Evolutionary conservation across 2,888 invertebrate species (phyloP).

Genomic region (Allolobophora icterica): DNA sequence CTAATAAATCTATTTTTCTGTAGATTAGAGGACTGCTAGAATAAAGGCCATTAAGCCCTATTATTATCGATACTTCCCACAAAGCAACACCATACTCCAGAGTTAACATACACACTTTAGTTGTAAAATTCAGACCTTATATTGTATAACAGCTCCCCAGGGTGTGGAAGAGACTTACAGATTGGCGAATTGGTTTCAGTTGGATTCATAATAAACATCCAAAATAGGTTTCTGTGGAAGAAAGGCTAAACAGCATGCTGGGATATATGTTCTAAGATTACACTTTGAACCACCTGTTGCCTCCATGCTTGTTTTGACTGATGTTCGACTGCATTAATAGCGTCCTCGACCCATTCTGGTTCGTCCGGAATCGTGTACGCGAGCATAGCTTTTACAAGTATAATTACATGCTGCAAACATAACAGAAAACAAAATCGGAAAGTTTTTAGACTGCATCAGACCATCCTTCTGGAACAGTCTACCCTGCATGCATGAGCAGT

Average conservation of each 20-base stretch:
- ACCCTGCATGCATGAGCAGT: too few relatives aligned
- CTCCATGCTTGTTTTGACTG: slow-evolving; percentile 46
- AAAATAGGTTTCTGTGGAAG: background rate
- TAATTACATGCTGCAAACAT: slow-evolving; percentile 70
- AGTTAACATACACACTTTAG: too few relatives aligned
- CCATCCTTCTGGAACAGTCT: background rate
- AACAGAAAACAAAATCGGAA: background rate
- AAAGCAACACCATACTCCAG: too few relatives aligned
- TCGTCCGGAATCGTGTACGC: slow-evolving; percentile 76
- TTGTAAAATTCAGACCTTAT: too few relatives aligned
- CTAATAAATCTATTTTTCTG: too few relatives aligned
- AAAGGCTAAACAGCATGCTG: background rate
- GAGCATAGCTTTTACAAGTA: slow-evolving; percentile 73
- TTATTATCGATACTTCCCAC: too few relatives aligned
- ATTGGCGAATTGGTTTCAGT: background rate
- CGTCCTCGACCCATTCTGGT: slow-evolving; percentile 64
- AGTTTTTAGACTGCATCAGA: background rate
- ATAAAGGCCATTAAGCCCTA: too few relatives aligned
- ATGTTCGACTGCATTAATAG: slow-evolving; percentile 44
- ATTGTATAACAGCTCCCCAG: background rate
- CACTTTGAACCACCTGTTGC: slow-evolving; percentile 44
- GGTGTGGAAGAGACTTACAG: background rate
- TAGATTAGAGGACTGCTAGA: background rate
- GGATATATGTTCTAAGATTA: background rate
- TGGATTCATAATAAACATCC: background rate